Evolutionary conservation across 1,140 invertebrate genomes (phyloP).

Genomic region (Gryllus bimaculatus): DNA sequence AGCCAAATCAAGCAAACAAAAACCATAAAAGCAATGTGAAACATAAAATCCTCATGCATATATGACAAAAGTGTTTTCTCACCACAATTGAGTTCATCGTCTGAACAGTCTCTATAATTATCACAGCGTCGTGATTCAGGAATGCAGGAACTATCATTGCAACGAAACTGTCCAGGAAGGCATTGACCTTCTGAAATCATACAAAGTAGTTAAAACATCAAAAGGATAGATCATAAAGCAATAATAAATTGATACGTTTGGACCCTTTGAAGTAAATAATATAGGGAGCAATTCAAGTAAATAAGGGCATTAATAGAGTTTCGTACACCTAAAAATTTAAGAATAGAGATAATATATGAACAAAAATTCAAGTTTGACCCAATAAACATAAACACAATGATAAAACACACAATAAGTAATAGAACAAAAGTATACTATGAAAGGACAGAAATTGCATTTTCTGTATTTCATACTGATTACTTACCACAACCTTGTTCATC

Average conservation of each 20-base stretch:
- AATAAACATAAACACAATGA: not conserved
- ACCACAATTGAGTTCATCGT: slow-evolving; percentile 33
- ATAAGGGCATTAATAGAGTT: not conserved
- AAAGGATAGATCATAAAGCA: not conserved
- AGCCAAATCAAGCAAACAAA: not conserved
- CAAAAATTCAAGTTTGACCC: not conserved
- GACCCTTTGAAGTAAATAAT: not conserved
- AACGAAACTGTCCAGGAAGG: not conserved
- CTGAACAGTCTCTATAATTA: slow-evolving; percentile 54
- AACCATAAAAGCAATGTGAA: not conserved
- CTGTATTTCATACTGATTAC: slow-evolving; percentile 16
- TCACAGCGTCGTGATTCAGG: slow-evolving; percentile 53
- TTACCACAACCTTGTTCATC: slow-evolving; percentile 37
- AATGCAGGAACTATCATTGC: slow-evolving; percentile 47
- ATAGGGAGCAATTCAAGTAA: not conserved
- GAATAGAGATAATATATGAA: not conserved
- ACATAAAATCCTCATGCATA: not conserved
- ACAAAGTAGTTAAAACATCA: not conserved
- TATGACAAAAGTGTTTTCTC: not conserved
- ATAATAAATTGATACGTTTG: not conserved
- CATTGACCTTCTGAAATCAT: not conserved
- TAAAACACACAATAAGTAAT: not conserved
- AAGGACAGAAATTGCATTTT: too few relatives aligned
- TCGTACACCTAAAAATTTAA: not conserved
- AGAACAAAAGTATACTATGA: not conserved